Evolutionary conservation across 2,797 vertebrate genomes (phyloP).

Genomic region (Danio jaintianensis): DNA sequence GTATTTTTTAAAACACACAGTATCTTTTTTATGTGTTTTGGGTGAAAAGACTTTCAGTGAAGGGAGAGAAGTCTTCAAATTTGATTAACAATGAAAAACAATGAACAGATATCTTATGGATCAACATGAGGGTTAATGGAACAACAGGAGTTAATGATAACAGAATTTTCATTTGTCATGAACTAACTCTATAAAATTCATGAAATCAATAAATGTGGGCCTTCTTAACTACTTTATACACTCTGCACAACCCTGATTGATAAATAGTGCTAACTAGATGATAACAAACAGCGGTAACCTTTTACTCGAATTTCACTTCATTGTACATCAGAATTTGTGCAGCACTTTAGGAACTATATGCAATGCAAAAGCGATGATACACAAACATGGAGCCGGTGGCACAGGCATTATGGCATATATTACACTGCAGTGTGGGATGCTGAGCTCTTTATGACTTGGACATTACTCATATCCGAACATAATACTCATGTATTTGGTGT

Average conservation of each 20-base stretch:
- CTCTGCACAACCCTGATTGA: neutral
- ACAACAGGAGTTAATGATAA: too few relatives aligned
- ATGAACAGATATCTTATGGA: too few relatives aligned
- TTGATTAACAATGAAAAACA: too few relatives aligned
- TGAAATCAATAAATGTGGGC: neutral
- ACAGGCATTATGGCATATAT: slow-evolving; percentile 1
- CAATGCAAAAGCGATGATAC: neutral
- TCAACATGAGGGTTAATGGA: too few relatives aligned
- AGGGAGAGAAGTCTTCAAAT: too few relatives aligned
- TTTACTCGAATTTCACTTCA: neutral
- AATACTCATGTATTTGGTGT: slow-evolving; percentile 33
- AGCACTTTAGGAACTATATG: neutral
- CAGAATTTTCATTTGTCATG: too few relatives aligned
- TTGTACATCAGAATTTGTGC: neutral
- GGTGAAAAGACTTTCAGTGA: too few relatives aligned
- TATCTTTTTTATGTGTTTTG: too few relatives aligned
- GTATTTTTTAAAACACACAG: too few relatives aligned
- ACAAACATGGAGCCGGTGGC: neutral
- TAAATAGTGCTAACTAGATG: neutral
- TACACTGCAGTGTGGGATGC: slow-evolving; percentile 3
- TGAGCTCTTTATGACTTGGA: slow-evolving; percentile 17
- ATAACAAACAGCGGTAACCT: neutral
- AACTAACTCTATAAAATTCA: too few relatives aligned
- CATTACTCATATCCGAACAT: slow-evolving; percentile 46
- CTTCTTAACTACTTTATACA: neutral